Percentiles rank a stretch among this genome's conserved stretches.
These are phyloP conservation scores for Ceyx melanurus DNA, from an alignment of 2,113 vertebrate species.

Conservation along the genomic window DNA sequence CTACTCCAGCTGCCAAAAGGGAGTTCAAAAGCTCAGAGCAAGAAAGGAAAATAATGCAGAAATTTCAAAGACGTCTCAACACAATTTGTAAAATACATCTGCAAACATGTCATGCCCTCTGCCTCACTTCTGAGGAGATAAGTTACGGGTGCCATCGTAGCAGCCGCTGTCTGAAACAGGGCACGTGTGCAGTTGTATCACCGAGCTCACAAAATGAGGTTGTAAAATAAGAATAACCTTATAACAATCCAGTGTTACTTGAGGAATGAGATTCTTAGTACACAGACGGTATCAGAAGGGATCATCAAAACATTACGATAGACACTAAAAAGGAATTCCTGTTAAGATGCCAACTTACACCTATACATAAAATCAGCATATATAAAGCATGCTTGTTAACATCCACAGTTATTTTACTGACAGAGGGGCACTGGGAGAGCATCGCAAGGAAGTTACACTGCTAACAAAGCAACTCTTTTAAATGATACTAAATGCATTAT, in stretches of 20 bases:
- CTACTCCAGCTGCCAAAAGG: background rate
- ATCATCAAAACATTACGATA: constrained; percentile 54
- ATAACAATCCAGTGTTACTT: background rate
- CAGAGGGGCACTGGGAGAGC: background rate
- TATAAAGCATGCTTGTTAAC: constrained; percentile 37
- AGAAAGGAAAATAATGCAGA: background rate
- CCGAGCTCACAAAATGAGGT: background rate
- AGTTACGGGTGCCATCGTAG: background rate
- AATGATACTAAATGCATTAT: background rate
- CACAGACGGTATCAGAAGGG: constrained; percentile 23
- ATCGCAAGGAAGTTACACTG: background rate
- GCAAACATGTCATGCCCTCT: background rate
- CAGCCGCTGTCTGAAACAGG: rapidly evolving
- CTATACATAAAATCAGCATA: constrained; percentile 18
- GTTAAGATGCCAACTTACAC: constrained; percentile 1
- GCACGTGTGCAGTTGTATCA: background rate
- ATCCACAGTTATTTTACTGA: background rate
- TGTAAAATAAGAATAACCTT: constrained; percentile 48
- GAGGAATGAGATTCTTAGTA: background rate
- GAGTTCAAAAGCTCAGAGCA: background rate
- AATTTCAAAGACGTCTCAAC: background rate
- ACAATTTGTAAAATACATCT: background rate
- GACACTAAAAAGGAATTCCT: constrained; percentile 47
- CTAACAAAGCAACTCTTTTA: background rate
- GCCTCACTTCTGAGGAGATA: rapidly evolving